These are phyloP conservation scores for Pantherophis guttatus DNA, from an alignment of 2,113 vertebrate genomes.

Conservation along the genomic window DNA sequence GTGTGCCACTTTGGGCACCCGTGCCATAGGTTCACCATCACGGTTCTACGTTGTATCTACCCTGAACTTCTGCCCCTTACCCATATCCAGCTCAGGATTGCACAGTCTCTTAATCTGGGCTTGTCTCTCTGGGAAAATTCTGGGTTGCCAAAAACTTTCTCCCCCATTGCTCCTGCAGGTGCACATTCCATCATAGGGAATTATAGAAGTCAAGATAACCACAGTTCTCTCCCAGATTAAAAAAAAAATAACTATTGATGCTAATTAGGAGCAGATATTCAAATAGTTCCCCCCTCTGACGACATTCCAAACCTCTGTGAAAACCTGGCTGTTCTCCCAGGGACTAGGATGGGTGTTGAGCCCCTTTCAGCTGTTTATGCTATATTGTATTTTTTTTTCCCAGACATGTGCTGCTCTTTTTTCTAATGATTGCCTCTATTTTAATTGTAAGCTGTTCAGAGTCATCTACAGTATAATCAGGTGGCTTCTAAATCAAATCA, in stretches of 20 bases:
- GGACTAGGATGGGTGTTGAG: neutral
- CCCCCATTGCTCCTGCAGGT: neutral
- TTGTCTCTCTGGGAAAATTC: neutral
- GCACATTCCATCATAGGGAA: neutral
- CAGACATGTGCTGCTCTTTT: neutral
- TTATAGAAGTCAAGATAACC: neutral
- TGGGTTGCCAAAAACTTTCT: neutral
- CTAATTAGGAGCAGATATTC: neutral
- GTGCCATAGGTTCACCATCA: too few relatives aligned
- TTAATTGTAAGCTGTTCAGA: neutral
- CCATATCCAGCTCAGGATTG: neutral
- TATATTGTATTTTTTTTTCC: neutral
- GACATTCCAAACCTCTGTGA: neutral
- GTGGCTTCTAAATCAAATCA: neutral
- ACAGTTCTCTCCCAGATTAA: neutral
- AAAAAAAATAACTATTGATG: neutral
- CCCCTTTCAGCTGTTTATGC: neutral
- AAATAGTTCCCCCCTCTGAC: neutral
- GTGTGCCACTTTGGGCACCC: too few relatives aligned
- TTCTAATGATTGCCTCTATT: neutral
- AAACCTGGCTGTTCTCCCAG: neutral
- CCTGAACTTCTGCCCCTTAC: neutral
- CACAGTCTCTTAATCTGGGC: neutral
- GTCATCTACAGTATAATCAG: neutral
- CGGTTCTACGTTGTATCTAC: neutral